phyloP scores from a whole-genome alignment of 2,113 vertebrate genomes.

The Daubentonia madagascariensis region DNA sequence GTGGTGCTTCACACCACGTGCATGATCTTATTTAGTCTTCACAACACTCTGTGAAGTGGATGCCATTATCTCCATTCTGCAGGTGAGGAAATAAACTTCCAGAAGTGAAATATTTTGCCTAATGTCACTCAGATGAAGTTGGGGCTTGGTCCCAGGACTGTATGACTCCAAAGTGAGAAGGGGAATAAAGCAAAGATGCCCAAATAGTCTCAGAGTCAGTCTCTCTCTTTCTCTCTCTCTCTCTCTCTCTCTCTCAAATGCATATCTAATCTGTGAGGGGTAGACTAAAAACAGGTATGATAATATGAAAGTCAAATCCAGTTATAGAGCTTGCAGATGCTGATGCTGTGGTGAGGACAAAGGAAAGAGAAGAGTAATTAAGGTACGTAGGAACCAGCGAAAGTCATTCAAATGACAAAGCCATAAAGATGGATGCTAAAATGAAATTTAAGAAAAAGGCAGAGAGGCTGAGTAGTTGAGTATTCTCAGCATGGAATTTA shows the following conservation, averaged over 20 bases:
- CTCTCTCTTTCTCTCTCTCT: background rate
- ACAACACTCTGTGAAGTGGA: background rate
- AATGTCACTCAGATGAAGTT: background rate
- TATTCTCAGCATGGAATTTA: constrained; percentile 1
- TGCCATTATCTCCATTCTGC: background rate
- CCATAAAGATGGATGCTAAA: background rate
- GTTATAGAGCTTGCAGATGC: background rate
- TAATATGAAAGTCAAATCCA: background rate
- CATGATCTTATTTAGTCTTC: background rate
- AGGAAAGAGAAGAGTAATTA: background rate
- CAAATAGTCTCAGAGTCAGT: background rate
- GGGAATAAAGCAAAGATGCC: background rate
- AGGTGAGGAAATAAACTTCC: background rate
- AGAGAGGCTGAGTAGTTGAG: background rate
- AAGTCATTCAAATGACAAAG: background rate
- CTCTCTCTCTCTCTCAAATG: background rate
- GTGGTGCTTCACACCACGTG: background rate
- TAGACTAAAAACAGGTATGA: background rate
- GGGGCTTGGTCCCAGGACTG: background rate
- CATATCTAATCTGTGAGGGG: background rate
- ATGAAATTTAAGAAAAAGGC: background rate
- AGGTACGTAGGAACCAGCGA: background rate
- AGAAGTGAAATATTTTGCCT: background rate
- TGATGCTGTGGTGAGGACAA: background rate
- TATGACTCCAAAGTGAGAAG: background rate